Percentiles rank a stretch among this genome's conserved stretches.
phyloP scores from a whole-genome alignment of 2,113 vertebrate genomes.

The Porphyrio hochstetteri region DNA sequence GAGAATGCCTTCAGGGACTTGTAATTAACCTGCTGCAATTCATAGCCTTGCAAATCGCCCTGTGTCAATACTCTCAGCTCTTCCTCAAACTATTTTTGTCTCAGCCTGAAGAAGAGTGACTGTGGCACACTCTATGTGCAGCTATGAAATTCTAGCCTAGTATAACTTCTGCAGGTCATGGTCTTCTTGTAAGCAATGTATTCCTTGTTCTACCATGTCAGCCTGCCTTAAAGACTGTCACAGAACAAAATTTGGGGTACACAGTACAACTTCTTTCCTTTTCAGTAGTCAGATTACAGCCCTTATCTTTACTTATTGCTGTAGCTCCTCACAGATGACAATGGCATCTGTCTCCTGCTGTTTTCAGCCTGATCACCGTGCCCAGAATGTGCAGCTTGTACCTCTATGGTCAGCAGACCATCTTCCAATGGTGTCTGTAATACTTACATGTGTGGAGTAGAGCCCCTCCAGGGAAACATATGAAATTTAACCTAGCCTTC shows the following conservation, averaged over 20 bases:
- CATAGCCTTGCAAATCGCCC: neutral
- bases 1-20: neutral
- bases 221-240: neutral
- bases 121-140: neutral
- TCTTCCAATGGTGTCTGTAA: neutral
- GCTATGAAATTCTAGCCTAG: neutral
- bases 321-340: neutral
- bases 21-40: neutral
- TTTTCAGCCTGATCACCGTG: neutral
- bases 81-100: neutral
- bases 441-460: neutral
- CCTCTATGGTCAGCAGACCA: neutral
- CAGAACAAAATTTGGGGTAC: neutral
- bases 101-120: neutral
- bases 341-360: neutral
- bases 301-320: neutral
- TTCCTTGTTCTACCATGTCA: neutral
- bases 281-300: neutral
- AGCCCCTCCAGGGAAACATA: neutral
- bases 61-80: neutral
- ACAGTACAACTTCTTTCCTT: neutral
- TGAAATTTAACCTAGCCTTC: neutral
- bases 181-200: neutral
- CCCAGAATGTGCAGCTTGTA: neutral
- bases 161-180: rapidly evolving